phyloP scores from a whole-genome alignment of 2,888 invertebrate species.

The Marasmarcha lunaedactyla region DNA sequence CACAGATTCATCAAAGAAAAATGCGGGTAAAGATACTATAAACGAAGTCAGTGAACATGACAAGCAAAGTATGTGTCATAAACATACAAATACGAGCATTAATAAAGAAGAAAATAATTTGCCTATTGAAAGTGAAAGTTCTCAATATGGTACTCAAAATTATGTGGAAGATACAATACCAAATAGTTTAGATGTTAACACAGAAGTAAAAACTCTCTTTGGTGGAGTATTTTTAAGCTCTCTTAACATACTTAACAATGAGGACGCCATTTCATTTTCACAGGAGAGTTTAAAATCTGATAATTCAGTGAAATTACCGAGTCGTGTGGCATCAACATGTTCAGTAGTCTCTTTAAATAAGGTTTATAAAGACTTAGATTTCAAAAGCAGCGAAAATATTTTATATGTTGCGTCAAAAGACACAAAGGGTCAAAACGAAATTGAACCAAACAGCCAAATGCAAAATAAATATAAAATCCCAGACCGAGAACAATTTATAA shows the following conservation, averaged over 20 bases:
- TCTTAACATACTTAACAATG: conserved; percentile 36
- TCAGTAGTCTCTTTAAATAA: conserved; percentile 36
- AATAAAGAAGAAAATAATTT: not conserved
- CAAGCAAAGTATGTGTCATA: too few relatives aligned
- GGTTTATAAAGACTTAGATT: conserved; percentile 43
- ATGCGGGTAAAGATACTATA: too few relatives aligned
- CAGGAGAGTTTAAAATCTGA: conserved; percentile 16
- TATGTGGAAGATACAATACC: too few relatives aligned
- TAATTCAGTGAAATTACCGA: conserved; percentile 4
- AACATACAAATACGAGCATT: too few relatives aligned
- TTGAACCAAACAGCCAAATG: conserved; percentile 5
- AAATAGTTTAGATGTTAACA: not conserved
- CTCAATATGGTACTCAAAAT: not conserved
- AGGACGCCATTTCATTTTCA: conserved; percentile 18
- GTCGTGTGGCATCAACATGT: conserved; percentile 24
- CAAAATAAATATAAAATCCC: conserved; percentile 28
- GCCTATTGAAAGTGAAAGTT: not conserved
- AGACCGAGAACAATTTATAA: conserved; percentile 23
- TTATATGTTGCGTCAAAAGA: too few relatives aligned
- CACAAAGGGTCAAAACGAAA: not conserved
- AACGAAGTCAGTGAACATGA: too few relatives aligned
- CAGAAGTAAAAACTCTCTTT: conserved; percentile 12
- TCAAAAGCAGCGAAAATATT: conserved; percentile 30
- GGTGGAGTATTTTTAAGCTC: conserved; percentile 35
- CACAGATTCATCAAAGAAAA: too few relatives aligned